These are phyloP conservation scores for Liasis olivaceus DNA, from an alignment of 2,797 vertebrate species.

Conservation along the genomic window DNA sequence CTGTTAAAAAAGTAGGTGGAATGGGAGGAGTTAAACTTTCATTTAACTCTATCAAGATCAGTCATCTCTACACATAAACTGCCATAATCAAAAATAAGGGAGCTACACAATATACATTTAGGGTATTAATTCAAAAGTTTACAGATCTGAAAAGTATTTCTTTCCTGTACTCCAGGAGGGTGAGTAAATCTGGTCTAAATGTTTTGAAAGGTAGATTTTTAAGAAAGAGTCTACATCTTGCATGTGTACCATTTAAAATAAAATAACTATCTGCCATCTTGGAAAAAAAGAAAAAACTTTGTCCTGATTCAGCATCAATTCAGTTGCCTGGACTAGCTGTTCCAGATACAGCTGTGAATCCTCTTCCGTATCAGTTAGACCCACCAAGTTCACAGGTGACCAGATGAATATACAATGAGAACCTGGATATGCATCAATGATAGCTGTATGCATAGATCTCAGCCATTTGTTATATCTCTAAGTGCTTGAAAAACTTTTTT, in stretches of 20 bases:
- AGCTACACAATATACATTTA: not conserved
- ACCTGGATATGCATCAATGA: constrained; percentile 1
- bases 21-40: not conserved
- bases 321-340: not conserved
- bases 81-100: not conserved
- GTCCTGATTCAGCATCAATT: not conserved
- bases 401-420: not conserved
- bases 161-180: not conserved
- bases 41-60: not conserved
- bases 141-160: not conserved
- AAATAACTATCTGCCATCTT: not conserved
- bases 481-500: not conserved
- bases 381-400: not conserved
- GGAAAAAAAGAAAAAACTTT: not conserved
- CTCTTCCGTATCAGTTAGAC: not conserved
- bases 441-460: constrained; percentile 1
- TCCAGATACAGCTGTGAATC: not conserved
- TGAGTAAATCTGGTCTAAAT: not conserved
- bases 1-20: not conserved
- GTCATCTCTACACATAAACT: not conserved
- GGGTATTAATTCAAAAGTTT: not conserved
- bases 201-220: not conserved
- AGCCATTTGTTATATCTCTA: not conserved
- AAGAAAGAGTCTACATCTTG: not conserved
- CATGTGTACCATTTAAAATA: not conserved